Evolutionary conservation across 2,888 invertebrate species (phyloP), one percentile per base, ranked within the genome.

Genomic region (Heteropelma amictum): DNA sequence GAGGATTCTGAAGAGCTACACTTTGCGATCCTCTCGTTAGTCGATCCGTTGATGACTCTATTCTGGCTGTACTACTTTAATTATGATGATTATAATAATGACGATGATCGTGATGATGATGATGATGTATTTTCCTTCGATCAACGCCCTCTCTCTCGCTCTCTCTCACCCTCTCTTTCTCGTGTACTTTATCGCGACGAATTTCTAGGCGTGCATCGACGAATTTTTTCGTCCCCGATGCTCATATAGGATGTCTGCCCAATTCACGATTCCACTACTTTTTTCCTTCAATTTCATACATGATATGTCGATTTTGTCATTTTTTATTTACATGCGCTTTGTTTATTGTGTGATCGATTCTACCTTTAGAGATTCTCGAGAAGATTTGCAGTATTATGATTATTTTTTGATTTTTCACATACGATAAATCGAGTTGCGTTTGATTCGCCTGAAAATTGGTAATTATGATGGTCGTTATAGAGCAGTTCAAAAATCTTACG

Each of bases 261-360:
- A 35, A 12, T 23, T 23, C 21, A 38, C 8, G 12, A 38, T 49
- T 49, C 12, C 21, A 3, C 21, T 14, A 30, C 12, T 33, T 47
- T 35, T 56, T 56, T 12, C 6, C 19, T 49, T 68, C 12, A 53
- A 49, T 42, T 63, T 42, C 64, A 70, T 68, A 58, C 63, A 60
- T 76, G 75, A 76, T 76, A 76, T 76, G 75, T 76, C 47, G 33
- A 76, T 71, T 53, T 60, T 63, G 33, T 58, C 61, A 35, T 63
- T 58, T 49, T 65, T 56, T 76, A 76, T 76, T 68, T 76, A 76
- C 75, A 76, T 45, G 1, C 40, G 14, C 63, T 74, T 70, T 49
- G 8, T 17, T 75, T 65, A 58, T 51, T 8, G 21, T n/a, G 33
- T 1, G n/a, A 12, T 14, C 3, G 12, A 38, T 5, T 63, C 6